Evolutionary conservation across 2,797 vertebrate genomes (phyloP), one percentile per base, ranked within the genome.

Genomic region (Varecia variegata): DNA sequence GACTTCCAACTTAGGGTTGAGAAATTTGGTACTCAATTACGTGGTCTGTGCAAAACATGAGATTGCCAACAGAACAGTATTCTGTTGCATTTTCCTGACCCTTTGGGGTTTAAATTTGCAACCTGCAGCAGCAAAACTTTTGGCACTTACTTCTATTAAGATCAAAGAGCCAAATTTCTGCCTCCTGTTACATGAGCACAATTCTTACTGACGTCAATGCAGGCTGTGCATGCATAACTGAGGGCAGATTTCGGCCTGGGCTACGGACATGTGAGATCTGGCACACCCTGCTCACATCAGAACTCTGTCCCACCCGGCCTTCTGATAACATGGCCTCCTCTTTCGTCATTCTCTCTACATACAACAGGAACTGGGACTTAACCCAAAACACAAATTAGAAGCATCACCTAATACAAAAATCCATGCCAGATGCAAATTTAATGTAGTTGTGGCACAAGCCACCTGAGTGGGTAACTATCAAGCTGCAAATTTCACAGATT

Each of bases 161-260:
- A 96, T 97, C 84, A 88, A 96, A 97, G 87, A 93, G 97, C 96
- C 96, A 96, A 96, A 95, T 90, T 95, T 95, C 90, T 97, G 93
- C 96, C 94, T 97, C 62, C 93, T 94, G 96, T 97, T 97, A 96
- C 95, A 96, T 93, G 97, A 97, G 93, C 97, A 95, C 77, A 85
- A 87, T 92, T 92, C 86, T 85, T 87, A 88, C 97, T 97, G 97
- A 98, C 92, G 93, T 97, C 97, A 98, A 84, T 95, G 91, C 94
- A 60, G 94, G 89, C 68, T 93, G 95, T 85, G 90, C 93, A 88
- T 92, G 94, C 95, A 94, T 97, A 96, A 92, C 96, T 95, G 97
- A 97, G 95, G 97, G 95, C 94, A 96, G 95, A 90, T 88, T 90
- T 94, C 97, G 97, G 97, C 96, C 81, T 92, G 91, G 67, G 56